Base-by-base conservation (phyloP, 2,113 vertebrate genomes). In the Malurus elegans region DNA sequence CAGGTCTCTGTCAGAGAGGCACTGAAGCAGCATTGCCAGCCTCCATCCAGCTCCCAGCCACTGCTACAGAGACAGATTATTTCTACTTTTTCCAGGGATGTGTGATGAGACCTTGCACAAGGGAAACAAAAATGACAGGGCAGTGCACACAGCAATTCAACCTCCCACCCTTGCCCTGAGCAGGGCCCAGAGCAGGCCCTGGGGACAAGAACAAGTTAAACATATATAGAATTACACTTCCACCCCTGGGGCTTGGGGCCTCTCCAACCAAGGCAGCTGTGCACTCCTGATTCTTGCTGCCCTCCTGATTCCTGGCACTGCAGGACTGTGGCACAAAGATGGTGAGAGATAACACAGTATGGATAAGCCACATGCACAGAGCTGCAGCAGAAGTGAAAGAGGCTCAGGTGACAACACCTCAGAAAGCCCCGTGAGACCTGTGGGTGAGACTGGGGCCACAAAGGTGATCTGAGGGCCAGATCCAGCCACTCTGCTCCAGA, bases 331-430 rank as follows among this genome's bases (percentile, higher is more conserved):
- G 65, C 76, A 56, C 36, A 71, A 74, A 56, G 53, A 31, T 0
- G 6, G 31, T 1, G 18, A 36, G 29, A 69, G 32, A 19, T 2
- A 76, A 18, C 1, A 1, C 13, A 16, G 51, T 2, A 23, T 31
- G 60, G 23, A 32, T 47, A 3, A 56, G 62, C 1, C 1, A 32
- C 21, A 28, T 11, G 15, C 24, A 54, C 14, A n/a, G 28, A 58
- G 28, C 18, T 18, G 50, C 44, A 72, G 34, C 31, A 66, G 29
- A 42, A 51, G 21, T 9, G 36, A 67, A 75, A 34, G 36, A 69
- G 57, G 11, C 9, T 29, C 18, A 3, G 28, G 13, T 20, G 38
- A 61, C 40, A 2, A 5, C 0, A 1, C 18, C 34, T 50, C 40
- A 48, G 53, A 83, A 62, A 70, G 29, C 57, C 36, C 34, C 0